These are phyloP conservation scores for Gallinago undulata DNA, from an alignment of 2,113 vertebrate genomes.

Conservation along the genomic window DNA sequence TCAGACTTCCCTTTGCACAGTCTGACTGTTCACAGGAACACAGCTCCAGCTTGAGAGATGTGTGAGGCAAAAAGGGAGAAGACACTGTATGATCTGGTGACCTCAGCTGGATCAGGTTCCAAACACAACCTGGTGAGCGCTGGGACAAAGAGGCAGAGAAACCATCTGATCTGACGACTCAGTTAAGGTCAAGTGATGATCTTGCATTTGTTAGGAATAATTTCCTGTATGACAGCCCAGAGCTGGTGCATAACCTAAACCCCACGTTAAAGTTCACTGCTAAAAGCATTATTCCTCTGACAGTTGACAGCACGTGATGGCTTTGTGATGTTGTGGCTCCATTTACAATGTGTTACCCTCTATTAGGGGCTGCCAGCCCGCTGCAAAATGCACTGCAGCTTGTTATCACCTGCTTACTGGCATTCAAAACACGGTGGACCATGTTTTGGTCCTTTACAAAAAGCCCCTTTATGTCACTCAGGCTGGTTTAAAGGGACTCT, in stretches of 20 bases:
- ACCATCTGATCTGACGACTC: neutral
- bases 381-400: slow-evolving; percentile 24
- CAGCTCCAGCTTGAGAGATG: neutral
- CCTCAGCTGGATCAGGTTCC: neutral
- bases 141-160: neutral
- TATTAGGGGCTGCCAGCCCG: slow-evolving; percentile 14
- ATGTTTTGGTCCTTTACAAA: neutral
- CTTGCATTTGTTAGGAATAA: neutral
- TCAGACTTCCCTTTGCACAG: neutral
- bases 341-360: slow-evolving; percentile 27
- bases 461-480: neutral
- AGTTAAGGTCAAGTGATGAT: neutral
- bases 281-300: slow-evolving; percentile 18
- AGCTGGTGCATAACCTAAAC: neutral
- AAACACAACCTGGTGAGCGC: neutral
- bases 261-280: neutral
- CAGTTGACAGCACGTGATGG: neutral
- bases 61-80: neutral
- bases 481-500: neutral
- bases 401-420: neutral
- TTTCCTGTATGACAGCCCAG: neutral
- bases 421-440: slow-evolving; percentile 26
- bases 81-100: neutral
- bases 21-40: neutral
- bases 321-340: neutral